phyloP scores from a whole-genome alignment of 2,113 vertebrate species.

The Scytalopus superciliaris region DNA sequence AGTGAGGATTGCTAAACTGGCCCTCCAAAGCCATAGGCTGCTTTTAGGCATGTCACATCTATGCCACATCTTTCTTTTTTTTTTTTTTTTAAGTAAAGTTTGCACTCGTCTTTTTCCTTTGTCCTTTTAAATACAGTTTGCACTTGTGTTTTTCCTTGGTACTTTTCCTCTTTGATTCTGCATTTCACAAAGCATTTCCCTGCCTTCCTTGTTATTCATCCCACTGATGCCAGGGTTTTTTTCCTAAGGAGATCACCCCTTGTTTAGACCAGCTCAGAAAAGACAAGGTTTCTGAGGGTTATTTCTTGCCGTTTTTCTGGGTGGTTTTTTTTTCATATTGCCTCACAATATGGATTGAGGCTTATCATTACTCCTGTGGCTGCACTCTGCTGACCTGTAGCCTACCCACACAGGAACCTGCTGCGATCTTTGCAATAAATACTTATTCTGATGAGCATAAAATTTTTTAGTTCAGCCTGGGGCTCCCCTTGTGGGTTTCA shows the following conservation, averaged over 20 bases:
- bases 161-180: fast-evolving
- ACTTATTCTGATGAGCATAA: background rate
- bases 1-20: background rate
- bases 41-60: background rate
- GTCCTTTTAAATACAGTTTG: background rate
- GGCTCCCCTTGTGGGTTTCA: background rate
- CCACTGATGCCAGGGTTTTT: background rate
- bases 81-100: no score
- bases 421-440: background rate
- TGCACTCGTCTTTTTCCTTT: background rate
- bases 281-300: fast-evolving
- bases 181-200: fast-evolving
- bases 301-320: background rate
- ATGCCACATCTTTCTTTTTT: no score
- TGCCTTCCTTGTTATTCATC: background rate
- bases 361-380: background rate
- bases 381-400: background rate
- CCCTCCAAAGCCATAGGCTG: background rate
- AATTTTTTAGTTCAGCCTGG: background rate
- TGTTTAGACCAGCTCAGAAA: background rate
- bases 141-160: background rate
- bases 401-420: background rate
- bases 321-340: background rate
- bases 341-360: background rate
- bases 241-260: background rate